Conservation (phyloP, 1,140 invertebrate species). For the Aphelenchoides fujianensis region DNA sequence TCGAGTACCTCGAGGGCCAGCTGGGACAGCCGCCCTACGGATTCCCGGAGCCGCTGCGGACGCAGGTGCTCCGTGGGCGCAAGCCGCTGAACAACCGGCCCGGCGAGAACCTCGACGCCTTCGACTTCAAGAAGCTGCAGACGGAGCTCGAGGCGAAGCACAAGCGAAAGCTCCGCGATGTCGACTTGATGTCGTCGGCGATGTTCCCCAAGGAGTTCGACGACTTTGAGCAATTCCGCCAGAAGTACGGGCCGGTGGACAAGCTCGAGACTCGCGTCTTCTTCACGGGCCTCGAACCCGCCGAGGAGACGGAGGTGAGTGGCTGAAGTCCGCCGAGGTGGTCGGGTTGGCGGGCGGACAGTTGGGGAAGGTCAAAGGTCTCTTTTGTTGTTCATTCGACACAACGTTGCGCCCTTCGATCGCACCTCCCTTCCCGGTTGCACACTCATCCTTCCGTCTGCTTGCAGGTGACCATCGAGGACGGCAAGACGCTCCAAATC, state of each 20-base stretch:
- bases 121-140: conserved; percentile 82
- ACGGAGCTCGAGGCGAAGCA: conserved; percentile 75
- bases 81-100: conserved; percentile 82
- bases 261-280: conserved; percentile 91
- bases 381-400: too few relatives aligned
- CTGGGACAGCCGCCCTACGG: conserved; percentile 92
- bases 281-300: conserved; percentile 88
- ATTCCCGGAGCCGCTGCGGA: conserved; percentile 89
- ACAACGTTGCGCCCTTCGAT: too few relatives aligned
- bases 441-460: neutral
- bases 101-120: conserved; percentile 75
- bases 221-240: conserved; percentile 82
- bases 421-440: too few relatives aligned
- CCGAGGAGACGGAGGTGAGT: conserved; percentile 90
- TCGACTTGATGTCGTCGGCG: conserved; percentile 89
- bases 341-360: too few relatives aligned
- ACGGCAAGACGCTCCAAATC: conserved; percentile 89
- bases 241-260: conserved; percentile 89
- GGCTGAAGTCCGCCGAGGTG: too few relatives aligned
- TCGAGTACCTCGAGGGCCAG: conserved; percentile 81
- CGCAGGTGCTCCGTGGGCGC: conserved; percentile 75
- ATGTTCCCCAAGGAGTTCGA: conserved; percentile 93
- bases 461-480: conserved; percentile 77
- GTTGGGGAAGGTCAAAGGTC: too few relatives aligned
- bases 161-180: conserved; percentile 68